Base-by-base conservation (phyloP, 2,113 vertebrate genomes). In the Mandrillus leucophaeus region DNA sequence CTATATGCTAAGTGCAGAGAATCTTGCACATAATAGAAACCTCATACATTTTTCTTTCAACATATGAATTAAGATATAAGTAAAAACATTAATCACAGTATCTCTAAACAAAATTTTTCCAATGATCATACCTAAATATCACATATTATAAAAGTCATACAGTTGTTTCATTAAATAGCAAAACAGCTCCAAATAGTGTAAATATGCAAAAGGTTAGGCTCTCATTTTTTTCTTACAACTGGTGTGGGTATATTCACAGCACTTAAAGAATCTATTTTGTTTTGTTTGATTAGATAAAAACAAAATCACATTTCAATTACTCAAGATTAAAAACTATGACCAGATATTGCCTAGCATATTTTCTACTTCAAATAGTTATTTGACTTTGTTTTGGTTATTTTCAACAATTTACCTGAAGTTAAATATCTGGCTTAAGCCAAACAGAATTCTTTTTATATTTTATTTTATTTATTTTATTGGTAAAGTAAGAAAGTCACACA, bases 331-430 rank as follows among this genome's bases (percentile, higher is more conserved):
- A 76, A 38, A 80, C 5, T 92, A 50, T 20, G 90, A 55, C 35
- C 14, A 97, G 23, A 68, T 87, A 85, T 30, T 96, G 8, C 23
- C 3, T 88, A n/a, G 43, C 6, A 86, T 57, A 40, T 73, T 80
- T 72, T 48, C 94, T 17, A 92, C 86, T 97, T 94, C 59, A 93
- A 9, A 27, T 1, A 2, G 35, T 23, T 57, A 0, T n/a, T 88
- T 50, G 35, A 9, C 8, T 83, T 76, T 20, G 72, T 43, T 97
- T 93, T 55, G 50, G 79, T n/a, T 87, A 6, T 80, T 97, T 89
- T 90, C 43, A 96, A 92, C 72, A n/a, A 57, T 52, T 86, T 80
- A 6, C 30, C 57, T 95, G 5, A 90, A 95, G 25, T 25, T 93
- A 40, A 20, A 66, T 14, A 88, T 22, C n/a, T 90, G 8, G 16